Base-by-base conservation (phyloP, 1,140 invertebrate species). In the Drosophila prosaltans region DNA sequence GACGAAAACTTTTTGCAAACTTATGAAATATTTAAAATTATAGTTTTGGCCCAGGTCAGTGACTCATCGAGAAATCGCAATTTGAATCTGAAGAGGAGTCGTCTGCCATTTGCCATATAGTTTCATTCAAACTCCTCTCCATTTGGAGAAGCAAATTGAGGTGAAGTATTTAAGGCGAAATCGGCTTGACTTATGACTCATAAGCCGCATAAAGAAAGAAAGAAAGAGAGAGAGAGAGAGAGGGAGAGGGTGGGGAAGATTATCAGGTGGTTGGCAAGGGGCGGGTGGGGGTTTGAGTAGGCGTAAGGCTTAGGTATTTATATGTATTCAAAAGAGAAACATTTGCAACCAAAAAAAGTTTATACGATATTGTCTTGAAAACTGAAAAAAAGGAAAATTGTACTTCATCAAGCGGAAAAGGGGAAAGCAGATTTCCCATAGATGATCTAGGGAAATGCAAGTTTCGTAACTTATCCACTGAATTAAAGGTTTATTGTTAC, bases 11-110 rank as follows among this genome's bases (percentile, higher is more conserved):
- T 74, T 80, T 69, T 64, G 45, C 51, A 72, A 79, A 66, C 72
- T 81, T 81, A 41, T 76, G 66, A 80, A 81, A 80, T 72, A 76
- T 80, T 80, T 76, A 72, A 81, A 80, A 72, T 80, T 66, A 80
- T 69, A 66, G 61, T 57, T 63, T 48, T 48, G 54, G 45, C 51
- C 30, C 62, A 51, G 62, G 62, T 71, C 54, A 21, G 54, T 39
- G 63, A 36, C 32, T 43, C 43, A 28, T 41, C 54, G 11, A 40
- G 32, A 43, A 63, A 66, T 74, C 75, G 68, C 69, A 76, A 78
- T 75, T 75, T 40, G 57, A 32, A 39, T 63, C 26, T 55, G 40
- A 57, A 58, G 16, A 78, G 54, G 45, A 65, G 28, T 70, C 71
- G 28, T 70, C 71, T 80, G 41, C 60, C 39, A 75, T 71, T 75